Conservation (phyloP, 2,797 vertebrate species). For the Synaphobranchus kaupii region DNA sequence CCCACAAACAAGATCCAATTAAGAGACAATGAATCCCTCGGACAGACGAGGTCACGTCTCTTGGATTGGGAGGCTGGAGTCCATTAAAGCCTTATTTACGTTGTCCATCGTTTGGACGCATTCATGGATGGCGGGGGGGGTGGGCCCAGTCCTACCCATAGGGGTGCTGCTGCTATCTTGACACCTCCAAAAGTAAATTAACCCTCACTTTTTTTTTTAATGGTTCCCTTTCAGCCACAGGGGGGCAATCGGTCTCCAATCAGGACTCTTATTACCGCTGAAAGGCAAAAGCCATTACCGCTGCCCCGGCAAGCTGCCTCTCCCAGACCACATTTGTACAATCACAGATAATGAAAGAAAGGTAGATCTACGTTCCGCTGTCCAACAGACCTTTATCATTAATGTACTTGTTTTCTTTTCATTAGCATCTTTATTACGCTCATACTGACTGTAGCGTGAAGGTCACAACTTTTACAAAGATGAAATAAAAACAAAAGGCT, state of each 20-base stretch:
- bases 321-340: not conserved
- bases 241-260: not conserved
- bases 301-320: not conserved
- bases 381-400: not conserved
- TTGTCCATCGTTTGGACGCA: not conserved
- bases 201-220: not conserved
- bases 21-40: constrained; percentile 26
- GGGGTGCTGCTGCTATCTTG: not conserved
- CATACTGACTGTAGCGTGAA: not conserved
- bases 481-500: not conserved
- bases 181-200: not conserved
- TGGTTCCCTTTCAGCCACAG: not conserved
- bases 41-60: not conserved
- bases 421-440: not conserved
- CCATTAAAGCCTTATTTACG: constrained; percentile 21
- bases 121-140: not conserved
- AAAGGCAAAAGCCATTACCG: not conserved
- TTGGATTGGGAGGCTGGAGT: not conserved
- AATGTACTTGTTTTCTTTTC: not conserved
- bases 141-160: not conserved
- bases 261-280: not conserved
- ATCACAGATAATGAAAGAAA: not conserved
- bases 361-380: not conserved
- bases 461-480: not conserved
- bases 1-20: constrained; percentile 19